phyloP scores from a whole-genome alignment of 2,888 invertebrate genomes.

The Timema cristinae region DNA sequence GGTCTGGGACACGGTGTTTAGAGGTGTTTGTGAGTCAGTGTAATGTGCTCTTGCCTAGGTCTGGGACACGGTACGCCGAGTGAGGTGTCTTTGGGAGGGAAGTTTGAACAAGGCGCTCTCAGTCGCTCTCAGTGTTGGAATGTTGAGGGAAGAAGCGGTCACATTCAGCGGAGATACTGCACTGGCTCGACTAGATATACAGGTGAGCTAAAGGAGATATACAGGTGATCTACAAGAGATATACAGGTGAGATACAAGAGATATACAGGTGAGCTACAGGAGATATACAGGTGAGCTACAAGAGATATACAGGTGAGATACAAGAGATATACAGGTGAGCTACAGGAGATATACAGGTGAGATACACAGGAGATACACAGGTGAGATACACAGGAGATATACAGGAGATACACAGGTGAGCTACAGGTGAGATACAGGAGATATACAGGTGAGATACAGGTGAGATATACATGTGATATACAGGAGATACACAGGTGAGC shows the following conservation, averaged over 20 bases:
- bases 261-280: too few species aligned
- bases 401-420: conserved; percentile 58
- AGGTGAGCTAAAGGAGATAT: conserved; percentile 40
- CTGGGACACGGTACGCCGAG: conserved; percentile 74
- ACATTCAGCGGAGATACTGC: conserved; percentile 84
- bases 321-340: conserved; percentile 62
- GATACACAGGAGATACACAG: conserved; percentile 74
- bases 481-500: conserved; percentile 61
- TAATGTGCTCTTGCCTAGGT: conserved; percentile 45
- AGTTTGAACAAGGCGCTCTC: conserved; percentile 70
- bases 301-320: too few species aligned
- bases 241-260: conserved; percentile 51
- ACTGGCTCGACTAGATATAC: conserved; percentile 72
- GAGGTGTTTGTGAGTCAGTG: neutral
- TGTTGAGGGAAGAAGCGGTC: conserved; percentile 74
- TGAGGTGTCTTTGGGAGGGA: conserved; percentile 78
- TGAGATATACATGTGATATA: too few species aligned
- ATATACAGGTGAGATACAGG: conserved; percentile 54
- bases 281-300: conserved; percentile 57
- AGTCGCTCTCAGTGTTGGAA: conserved; percentile 71
- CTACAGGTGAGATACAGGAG: conserved; percentile 38
- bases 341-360: neutral
- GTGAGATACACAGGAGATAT: conserved; percentile 30
- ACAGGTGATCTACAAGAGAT: conserved; percentile 43
- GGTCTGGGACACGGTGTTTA: neutral